Percentiles rank a stretch among this genome's conserved stretches.
phyloP scores from a whole-genome alignment of 2,888 invertebrate genomes.

The Cylindroiulus punctatus region DNA sequence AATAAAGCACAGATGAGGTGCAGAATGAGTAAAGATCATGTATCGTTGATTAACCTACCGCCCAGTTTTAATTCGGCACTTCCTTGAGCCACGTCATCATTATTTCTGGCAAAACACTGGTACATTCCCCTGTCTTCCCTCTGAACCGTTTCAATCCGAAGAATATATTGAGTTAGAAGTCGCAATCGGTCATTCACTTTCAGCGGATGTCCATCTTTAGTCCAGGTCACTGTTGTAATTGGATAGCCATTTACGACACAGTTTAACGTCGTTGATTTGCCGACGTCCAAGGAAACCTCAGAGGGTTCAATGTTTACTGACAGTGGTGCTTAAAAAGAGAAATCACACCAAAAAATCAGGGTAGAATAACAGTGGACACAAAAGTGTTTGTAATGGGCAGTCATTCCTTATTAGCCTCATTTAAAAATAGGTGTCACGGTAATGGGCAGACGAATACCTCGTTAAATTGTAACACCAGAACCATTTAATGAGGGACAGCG shows the following conservation, averaged over 20 bases:
- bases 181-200: conserved; percentile 55
- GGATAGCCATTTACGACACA: conserved; percentile 72
- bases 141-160: conserved; percentile 62
- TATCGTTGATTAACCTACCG: conserved; percentile 68
- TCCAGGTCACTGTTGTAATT: conserved; percentile 89
- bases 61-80: conserved; percentile 83
- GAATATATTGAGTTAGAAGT: conserved; percentile 57
- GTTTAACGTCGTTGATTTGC: conserved; percentile 63
- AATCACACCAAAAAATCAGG: neutral
- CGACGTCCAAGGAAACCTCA: conserved; percentile 62
- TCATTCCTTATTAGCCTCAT: conserved; percentile 44
- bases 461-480: neutral
- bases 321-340: conserved; percentile 55
- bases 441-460: neutral
- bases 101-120: conserved; percentile 75
- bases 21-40: too few species aligned
- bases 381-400: neutral
- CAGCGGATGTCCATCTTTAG: conserved; percentile 89
- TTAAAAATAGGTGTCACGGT: conserved; percentile 16
- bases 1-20: too few species aligned
- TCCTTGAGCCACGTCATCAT: conserved; percentile 85
- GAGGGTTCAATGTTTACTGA: conserved; percentile 56
- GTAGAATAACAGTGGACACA: neutral
- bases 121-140: conserved; percentile 65
- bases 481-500: too few species aligned